Evolutionary conservation across 2,888 invertebrate genomes (phyloP), one percentile per base, ranked within the genome.

Genomic region (Notodonta ziczac): DNA sequence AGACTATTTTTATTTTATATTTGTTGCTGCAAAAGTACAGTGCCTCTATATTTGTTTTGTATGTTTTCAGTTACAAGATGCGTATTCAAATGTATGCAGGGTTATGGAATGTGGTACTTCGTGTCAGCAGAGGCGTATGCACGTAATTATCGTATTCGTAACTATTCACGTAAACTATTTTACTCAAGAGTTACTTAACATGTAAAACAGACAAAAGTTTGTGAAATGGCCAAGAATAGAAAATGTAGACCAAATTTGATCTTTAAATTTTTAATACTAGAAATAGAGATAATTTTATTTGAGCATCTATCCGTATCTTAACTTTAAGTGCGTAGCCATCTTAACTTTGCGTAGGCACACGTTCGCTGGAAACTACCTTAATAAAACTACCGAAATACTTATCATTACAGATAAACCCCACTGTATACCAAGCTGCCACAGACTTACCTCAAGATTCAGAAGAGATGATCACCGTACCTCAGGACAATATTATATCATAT

Each of bases 71-170:
- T 7, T 77, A 9, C 40, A 52, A 10, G 69, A 70, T 12, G 16
- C 51, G 2, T 72, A 60, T 8, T 55, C 60, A 0, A 68, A 68
- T 14, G 12, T 72, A 24, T 10, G 57, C 10, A 67, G 69, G 54
- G 66, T 76, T n/a, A 5, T 72, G 8, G 61, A 69, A 32, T 76
- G 78, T 24, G 57, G 72, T 1, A 48, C 62, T 0, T 44, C 75
- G 0, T 78, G 80, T 56, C 35, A 35, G 35, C 35, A 35, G 61
- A 70, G 70, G 65, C 66, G 70, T 57, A 62, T 63, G 12, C 77
- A 81, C 77, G 84, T 83, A 81, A 73, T 64, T 44, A 24, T 56
- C 50, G 61, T 57, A 70, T 69, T 66, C 64, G 67, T 72, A 67
- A 24, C 24, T 24, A 24, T 24, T n/a, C n/a, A n/a, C n/a, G n/a